A percentile compares a stretch with the other conserved stretches of the same genome.
phyloP scores from a whole-genome alignment of 2,113 vertebrate genomes.

The Myodes glareolus region DNA sequence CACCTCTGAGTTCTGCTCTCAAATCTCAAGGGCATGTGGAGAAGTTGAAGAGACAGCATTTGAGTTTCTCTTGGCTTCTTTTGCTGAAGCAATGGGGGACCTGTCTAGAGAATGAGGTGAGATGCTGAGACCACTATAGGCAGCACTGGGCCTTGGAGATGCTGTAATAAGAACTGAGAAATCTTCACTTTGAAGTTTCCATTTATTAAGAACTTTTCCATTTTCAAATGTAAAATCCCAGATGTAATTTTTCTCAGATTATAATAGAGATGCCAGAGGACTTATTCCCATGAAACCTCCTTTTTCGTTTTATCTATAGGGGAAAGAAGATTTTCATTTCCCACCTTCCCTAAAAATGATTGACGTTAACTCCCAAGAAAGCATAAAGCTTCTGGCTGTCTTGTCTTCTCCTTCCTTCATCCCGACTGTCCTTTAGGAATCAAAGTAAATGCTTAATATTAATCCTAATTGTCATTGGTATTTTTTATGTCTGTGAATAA shows the following conservation, averaged over 20 bases:
- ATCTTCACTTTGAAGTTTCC: slow-evolving; percentile 35
- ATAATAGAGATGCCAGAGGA: slow-evolving; percentile 16
- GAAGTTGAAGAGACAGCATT: background rate
- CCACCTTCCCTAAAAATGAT: background rate
- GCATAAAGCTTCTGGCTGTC: background rate
- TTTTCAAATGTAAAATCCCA: slow-evolving; percentile 36
- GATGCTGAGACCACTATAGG: background rate
- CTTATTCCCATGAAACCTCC: background rate
- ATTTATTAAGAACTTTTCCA: slow-evolving; percentile 27
- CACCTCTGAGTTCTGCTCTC: background rate
- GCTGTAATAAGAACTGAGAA: background rate
- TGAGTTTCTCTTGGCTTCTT: slow-evolving; percentile 11
- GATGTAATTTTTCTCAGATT: slow-evolving; percentile 41
- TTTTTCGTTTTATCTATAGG: background rate
- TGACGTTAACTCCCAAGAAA: background rate
- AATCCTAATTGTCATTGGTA: background rate
- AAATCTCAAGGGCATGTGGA: background rate
- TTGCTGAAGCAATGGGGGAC: background rate
- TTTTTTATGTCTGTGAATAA: slow-evolving; percentile 38
- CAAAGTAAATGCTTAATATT: slow-evolving; percentile 7
- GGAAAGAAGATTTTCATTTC: background rate
- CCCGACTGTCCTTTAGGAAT: background rate
- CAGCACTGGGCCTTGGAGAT: background rate
- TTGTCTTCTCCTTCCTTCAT: background rate
- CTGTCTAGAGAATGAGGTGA: background rate